Conservation (phyloP, 2,113 vertebrate species). For the Grus americana region DNA sequence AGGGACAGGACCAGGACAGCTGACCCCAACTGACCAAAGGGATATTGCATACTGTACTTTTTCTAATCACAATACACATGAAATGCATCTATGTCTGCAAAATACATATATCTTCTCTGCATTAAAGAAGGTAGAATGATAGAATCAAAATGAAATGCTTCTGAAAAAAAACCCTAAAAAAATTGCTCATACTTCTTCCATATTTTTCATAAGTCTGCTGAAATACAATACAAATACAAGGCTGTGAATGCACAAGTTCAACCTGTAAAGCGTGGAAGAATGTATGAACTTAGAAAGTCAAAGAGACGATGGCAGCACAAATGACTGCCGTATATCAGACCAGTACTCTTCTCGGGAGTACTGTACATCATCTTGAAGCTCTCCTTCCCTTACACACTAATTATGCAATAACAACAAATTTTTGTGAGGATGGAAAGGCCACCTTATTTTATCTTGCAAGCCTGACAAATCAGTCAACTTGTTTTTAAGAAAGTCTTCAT, state of each 20-base stretch:
- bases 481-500: not conserved
- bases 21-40: too few relatives aligned
- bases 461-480: not conserved
- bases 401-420: not conserved
- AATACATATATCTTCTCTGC: not conserved
- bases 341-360: not conserved
- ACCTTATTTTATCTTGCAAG: slow-evolving; percentile 1
- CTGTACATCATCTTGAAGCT: not conserved
- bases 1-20: too few relatives aligned
- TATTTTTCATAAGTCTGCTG: not conserved
- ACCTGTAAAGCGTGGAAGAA: not conserved
- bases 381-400: not conserved
- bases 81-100: not conserved
- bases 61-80: not conserved
- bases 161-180: too few relatives aligned
- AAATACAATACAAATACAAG: not conserved
- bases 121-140: not conserved
- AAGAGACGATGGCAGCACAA: not conserved
- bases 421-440: not conserved
- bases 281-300: not conserved
- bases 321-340: slow-evolving; percentile 3
- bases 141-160: not conserved
- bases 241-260: not conserved
- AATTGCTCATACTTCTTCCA: not conserved
- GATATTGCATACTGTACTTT: not conserved